Percentiles rank a stretch among this genome's conserved stretches.
These are phyloP conservation scores for Drosophila histrio DNA, from an alignment of 2,888 invertebrate genomes.

Conservation along the genomic window DNA sequence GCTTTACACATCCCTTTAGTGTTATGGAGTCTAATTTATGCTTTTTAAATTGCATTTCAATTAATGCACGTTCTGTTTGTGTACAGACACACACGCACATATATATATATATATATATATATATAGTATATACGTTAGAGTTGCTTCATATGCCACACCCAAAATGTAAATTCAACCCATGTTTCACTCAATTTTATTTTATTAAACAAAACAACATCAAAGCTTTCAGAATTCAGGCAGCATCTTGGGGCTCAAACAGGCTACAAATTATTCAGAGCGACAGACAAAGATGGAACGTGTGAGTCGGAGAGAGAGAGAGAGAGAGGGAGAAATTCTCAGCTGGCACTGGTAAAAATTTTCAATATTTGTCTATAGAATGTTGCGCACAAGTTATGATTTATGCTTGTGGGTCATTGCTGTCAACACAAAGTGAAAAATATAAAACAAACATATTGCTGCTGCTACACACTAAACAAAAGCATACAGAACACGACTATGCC, in stretches of 20 bases:
- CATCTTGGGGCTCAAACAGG: constrained; percentile 20
- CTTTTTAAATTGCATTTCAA: constrained; percentile 65
- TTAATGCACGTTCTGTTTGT: constrained; percentile 30
- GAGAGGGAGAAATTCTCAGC: constrained; percentile 4
- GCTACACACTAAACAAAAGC: constrained; percentile 1
- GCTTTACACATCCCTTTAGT: constrained; percentile 17
- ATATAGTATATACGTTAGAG: neutral
- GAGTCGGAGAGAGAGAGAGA: neutral
- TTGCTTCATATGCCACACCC: neutral
- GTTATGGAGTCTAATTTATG: constrained; percentile 52
- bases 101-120: neutral
- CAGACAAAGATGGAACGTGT: neutral
- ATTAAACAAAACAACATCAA: constrained; percentile 42
- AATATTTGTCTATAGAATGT: constrained; percentile 53
- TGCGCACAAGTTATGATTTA: constrained; percentile 77
- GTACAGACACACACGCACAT: neutral
- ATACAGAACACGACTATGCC: neutral
- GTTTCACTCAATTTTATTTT: constrained; percentile 29
- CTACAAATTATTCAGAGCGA: constrained; percentile 10
- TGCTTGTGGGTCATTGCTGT: constrained; percentile 82
- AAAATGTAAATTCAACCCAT: constrained; percentile 12
- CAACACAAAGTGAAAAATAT: constrained; percentile 69
- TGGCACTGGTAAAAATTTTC: constrained; percentile 45
- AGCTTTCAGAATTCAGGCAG: constrained; percentile 15
- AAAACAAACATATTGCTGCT: constrained; percentile 71